Base-by-base conservation (phyloP, 2,888 invertebrate species). In the Sialis fuliginosa region DNA sequence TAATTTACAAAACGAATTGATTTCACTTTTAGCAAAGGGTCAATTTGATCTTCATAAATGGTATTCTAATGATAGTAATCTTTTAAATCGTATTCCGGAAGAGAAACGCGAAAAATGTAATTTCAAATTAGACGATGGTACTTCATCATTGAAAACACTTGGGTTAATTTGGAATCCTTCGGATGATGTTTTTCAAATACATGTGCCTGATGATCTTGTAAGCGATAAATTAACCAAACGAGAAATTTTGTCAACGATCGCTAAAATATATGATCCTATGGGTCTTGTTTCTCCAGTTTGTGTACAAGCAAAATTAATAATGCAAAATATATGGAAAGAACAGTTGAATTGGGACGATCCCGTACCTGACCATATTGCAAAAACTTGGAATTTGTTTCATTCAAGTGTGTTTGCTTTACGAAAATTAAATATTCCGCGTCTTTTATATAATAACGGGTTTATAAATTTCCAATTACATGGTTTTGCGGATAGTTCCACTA, bases 21-120 rank as follows among this genome's bases (percentile, higher is more conserved):
- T 50, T 3, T 37, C 33, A 1, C 7, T 50, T 5, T 9, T 50
- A 1, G 5, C 1, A 30, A n/a, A 35, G 1, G 49, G 43, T 6
- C 30, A 33, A 5, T 50, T 52, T 39, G 6, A 48, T 6, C 34
- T 51, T 6, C 40, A 52, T 0, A 51, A 52, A 33, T 53, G 49
- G 52, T 47, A 49, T 5, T 48, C 48, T 9, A 52, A 53, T 39
- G 31, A 35, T 9, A 39, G 37, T 1, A 2, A 31, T 0, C 33
- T 51, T 1, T 33, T 51, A 1, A 6, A 40, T n/a, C n/a, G 13
- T 8, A 40, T 40, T 40, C 41, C 41, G 3, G 41, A 40, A 12
- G 41, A 12, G 8, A 40, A 40, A 12, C 41, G 41, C 13, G 41
- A 40, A 12, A 40, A 40, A 40, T 40, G 41, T 12, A 40, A 40